A percentile compares a stretch with the other conserved stretches of the same genome.
Conservation (phyloP, 2,888 invertebrate species). For the Lepetodrilus schrolli region DNA sequence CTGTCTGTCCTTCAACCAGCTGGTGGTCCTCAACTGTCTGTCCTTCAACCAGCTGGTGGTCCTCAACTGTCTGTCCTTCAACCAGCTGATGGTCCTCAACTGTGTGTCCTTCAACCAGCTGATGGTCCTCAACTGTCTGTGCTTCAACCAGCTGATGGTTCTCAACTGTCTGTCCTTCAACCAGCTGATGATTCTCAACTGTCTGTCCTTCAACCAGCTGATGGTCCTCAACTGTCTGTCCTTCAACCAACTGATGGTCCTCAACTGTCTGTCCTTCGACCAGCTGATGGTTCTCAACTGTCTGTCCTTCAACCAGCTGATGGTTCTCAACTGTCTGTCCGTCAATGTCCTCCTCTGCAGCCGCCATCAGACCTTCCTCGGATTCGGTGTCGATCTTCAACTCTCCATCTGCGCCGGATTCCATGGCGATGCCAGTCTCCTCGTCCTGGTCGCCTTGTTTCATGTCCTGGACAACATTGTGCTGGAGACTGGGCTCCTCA, state of each 20-base stretch:
- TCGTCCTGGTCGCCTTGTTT: neutral
- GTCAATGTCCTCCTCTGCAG: neutral
- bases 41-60: neutral
- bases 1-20: too few species aligned
- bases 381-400: neutral
- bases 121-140: neutral
- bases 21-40: too few species aligned
- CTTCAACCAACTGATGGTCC: neutral
- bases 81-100: neutral
- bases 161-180: neutral
- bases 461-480: neutral
- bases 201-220: neutral
- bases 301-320: neutral
- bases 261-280: neutral
- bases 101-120: neutral
- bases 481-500: neutral
- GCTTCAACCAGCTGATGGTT: neutral
- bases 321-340: neutral
- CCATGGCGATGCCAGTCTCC: neutral
- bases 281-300: neutral
- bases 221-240: neutral
- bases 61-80: neutral
- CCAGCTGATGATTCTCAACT: neutral
- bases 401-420: neutral
- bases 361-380: slow-evolving; percentile 1